Conservation (phyloP, 2,113 vertebrate genomes). For the Gymnogyps californianus region DNA sequence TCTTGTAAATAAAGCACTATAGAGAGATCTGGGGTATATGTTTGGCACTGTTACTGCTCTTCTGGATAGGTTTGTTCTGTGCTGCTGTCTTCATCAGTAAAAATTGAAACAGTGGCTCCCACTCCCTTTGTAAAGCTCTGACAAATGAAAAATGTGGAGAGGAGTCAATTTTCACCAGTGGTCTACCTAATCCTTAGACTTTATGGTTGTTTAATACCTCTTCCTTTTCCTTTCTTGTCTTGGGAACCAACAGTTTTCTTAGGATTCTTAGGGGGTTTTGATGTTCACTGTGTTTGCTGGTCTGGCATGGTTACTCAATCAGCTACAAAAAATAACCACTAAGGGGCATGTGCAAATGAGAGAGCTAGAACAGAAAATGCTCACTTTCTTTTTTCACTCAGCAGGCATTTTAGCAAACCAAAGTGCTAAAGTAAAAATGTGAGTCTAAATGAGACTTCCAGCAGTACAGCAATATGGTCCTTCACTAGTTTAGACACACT, state of each 20-base stretch:
- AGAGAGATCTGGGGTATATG: neutral
- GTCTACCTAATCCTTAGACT: neutral
- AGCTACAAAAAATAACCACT: neutral
- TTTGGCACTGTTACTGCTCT: neutral
- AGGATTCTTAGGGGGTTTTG: neutral
- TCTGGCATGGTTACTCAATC: neutral
- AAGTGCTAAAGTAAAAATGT: neutral
- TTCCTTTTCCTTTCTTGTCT: neutral
- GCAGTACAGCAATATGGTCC: neutral
- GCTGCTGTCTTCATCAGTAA: neutral
- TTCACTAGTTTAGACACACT: neutral
- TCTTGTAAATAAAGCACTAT: neutral
- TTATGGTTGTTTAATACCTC: neutral
- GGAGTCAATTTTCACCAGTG: neutral
- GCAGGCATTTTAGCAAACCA: neutral
- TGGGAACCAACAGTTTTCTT: neutral
- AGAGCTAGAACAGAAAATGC: neutral
- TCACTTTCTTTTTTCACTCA: neutral
- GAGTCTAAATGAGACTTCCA: neutral
- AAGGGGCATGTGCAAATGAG: neutral
- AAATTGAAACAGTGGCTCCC: neutral
- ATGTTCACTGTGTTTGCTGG: neutral
- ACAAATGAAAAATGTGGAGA: neutral
- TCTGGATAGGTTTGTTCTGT: neutral
- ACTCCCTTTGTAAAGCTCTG: neutral